Percentiles rank a stretch among this genome's conserved stretches.
Evolutionary conservation across 2,797 vertebrate species (phyloP).

Genomic region (Leptoclinus maculatus): DNA sequence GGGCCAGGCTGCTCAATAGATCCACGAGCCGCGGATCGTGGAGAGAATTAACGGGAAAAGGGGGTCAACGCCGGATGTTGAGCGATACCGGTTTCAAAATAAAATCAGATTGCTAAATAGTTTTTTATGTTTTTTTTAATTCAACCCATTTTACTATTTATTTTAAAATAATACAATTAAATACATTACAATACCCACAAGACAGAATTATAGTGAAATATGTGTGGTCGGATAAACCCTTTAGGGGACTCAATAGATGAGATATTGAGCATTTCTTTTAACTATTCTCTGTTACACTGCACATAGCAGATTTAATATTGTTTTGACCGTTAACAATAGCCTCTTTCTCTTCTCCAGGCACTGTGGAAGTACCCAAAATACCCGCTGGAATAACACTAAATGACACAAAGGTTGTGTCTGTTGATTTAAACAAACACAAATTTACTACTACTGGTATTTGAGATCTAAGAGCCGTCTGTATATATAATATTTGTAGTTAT

Average conservation of each 20-base stretch:
- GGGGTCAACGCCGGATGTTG: slow-evolving; percentile 23
- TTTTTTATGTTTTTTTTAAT: neutral
- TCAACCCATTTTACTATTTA: neutral
- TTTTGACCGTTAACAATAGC: neutral
- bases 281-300: neutral
- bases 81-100: slow-evolving; percentile 36
- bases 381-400: neutral
- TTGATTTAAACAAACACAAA: neutral
- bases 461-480: too few relatives aligned
- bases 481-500: too few relatives aligned
- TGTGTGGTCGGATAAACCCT: too few relatives aligned
- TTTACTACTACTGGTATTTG: neutral
- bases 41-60: neutral
- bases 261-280: too few relatives aligned
- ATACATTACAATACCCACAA: too few relatives aligned
- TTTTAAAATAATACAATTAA: neutral
- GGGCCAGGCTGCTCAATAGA: slow-evolving; percentile 74
- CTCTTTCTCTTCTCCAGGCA: neutral
- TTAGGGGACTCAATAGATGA: too few relatives aligned
- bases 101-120: slow-evolving; percentile 8
- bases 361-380: neutral
- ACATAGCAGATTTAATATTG: neutral
- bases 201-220: too few relatives aligned
- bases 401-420: too few relatives aligned
- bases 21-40: slow-evolving; percentile 60